Base-by-base conservation (phyloP, 2,113 vertebrate species). In the Strix uralensis region DNA sequence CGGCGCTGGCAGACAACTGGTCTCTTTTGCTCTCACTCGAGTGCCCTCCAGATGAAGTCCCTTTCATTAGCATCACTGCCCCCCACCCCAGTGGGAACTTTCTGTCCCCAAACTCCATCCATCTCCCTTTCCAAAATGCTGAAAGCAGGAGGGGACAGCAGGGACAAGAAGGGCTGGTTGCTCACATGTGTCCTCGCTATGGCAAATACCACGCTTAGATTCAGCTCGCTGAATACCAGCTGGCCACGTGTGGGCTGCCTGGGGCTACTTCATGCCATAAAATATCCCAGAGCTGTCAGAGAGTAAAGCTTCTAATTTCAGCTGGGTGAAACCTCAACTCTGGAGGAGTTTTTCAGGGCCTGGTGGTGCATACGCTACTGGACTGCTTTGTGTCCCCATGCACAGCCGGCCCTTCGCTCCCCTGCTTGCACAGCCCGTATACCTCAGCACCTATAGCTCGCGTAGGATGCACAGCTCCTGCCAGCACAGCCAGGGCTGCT, bases 341-440 rank as follows among this genome's bases (percentile, higher is more conserved):
- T 46, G 63, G 27, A 44, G 40, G 25, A 67, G 47, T 11, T 70
- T 18, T 21, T 12, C 17, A 15, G 36, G 34, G 13, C 27, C 25
- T 29, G 54, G 25, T 5, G 7, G 23, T 15, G 10, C 0, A 1
- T 25, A 27, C 9, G 2, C 23, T n/a, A 26, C 57, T 0, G 6
- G 25, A 22, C 12, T 9, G 15, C 55, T 74, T 11, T 0, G 3
- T 34, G 30, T 40, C 26, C 51, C 29, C 38, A 5, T 1, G 2
- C 32, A 13, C 13, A 16, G 15, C 51, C 1, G 1, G 17, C 38
- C 52, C 18, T 18, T 7, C 0, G 1, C 52, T 69, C 23, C 26
- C 30, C 44, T 34, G 23, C 61, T 52, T 5, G 49, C 38, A 21
- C 57, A 18, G 34, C 66, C 29, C 32, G 9, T 5, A 1, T 0